Base-by-base conservation (phyloP, 2,113 vertebrate genomes). In the Megaptera novaeangliae region DNA sequence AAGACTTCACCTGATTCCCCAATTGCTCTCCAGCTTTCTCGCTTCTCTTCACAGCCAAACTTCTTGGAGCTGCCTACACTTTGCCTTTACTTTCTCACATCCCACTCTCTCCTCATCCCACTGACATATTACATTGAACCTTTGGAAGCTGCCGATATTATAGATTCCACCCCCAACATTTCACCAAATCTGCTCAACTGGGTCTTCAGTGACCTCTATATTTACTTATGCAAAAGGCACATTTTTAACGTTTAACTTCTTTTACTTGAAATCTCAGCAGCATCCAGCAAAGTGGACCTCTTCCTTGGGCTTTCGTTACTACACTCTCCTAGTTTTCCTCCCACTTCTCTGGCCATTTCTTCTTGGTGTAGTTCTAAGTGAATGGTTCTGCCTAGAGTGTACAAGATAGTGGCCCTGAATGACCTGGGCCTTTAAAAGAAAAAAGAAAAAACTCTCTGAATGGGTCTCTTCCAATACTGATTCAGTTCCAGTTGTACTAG, bases 71-170 rank as follows among this genome's bases (percentile, higher is more conserved):
- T 94, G 97, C 98, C 98, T 85, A 95, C 96, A 77, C 92, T 80
- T 49, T 18, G 90, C 92, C 95, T 98, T 80, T 74, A 72, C 49
- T 91, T 96, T 96, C 96, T 95, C 98, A 98, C 97, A 92, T 97
- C 98, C 98, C 92, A 95, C 98, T 89, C 96, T 27, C 63, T 74
- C 52, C 83, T 96, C 96, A 74, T 87, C 96, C 92, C 74, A 94
- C 95, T 95, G 96, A 95, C 95, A 36, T 0, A 92, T 96, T 84
- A 95, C 94, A 96, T 1, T 41, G 59, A 98, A 94, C 87, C 95
- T 94, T 94, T 90, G 57, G 74, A 90, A 96, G 89, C 95, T 75
- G 96, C 86, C 1, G 55, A 55, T 88, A 93, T 97, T 94, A 94
- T 6, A 75, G 92, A 96, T 94, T 95, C 96, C 84, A 0, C 97